These are phyloP conservation scores for Callosobruchus maculatus DNA, from an alignment of 2,888 invertebrate species.

Conservation along the genomic window DNA sequence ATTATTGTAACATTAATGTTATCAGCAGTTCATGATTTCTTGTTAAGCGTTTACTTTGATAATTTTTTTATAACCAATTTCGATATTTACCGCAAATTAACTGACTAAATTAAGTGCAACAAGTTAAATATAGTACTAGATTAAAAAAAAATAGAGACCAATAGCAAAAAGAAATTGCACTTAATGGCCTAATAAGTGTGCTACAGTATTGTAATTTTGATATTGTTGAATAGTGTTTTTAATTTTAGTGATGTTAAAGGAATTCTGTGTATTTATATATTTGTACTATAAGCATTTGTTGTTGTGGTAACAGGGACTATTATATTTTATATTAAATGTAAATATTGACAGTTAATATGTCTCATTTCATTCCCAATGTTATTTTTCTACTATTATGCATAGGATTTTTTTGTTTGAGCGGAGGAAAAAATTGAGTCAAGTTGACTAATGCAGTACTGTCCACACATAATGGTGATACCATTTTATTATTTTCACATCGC, in stretches of 20 bases:
- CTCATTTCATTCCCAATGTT: background rate
- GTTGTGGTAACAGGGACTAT: conserved; percentile 14
- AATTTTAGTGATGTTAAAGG: conserved; percentile 6
- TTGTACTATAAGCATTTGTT: conserved; percentile 13
- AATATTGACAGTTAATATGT: conserved; percentile 10
- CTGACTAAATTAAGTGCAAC: too few relatives aligned
- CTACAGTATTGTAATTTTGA: conserved; percentile 14
- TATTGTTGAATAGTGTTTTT: conserved; percentile 11
- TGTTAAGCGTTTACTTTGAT: too few relatives aligned
- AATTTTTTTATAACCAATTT: too few relatives aligned
- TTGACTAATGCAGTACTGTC: too few relatives aligned
- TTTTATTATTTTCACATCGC: too few relatives aligned
- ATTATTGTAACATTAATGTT: too few relatives aligned
- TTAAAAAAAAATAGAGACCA: conserved; percentile 5
- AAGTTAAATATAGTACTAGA: background rate
- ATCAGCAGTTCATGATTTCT: too few relatives aligned
- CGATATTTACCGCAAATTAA: too few relatives aligned
- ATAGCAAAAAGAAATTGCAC: conserved; percentile 8
- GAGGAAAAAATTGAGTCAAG: too few relatives aligned
- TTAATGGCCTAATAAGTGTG: conserved; percentile 16
- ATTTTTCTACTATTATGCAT: too few relatives aligned
- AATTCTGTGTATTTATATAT: conserved; percentile 13
- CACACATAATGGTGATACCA: too few relatives aligned
- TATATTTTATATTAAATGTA: conserved; percentile 18
- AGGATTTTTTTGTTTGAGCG: too few relatives aligned